Percentiles rank a stretch among this genome's conserved stretches.
Evolutionary conservation across 2,888 invertebrate genomes (phyloP).

Genomic region (Aspidiotus destructor): DNA sequence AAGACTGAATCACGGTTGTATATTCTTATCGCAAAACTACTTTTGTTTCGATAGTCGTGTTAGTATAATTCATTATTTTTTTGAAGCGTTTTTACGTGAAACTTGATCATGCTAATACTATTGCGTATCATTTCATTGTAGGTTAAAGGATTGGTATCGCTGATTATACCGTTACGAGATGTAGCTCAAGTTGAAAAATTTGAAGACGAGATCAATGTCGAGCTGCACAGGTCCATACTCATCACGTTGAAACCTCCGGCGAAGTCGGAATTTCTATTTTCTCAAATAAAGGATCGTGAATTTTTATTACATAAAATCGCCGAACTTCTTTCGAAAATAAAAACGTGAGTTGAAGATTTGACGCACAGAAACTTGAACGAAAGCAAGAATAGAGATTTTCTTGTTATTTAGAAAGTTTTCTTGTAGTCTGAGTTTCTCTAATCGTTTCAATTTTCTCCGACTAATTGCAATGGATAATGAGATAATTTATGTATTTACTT

Average conservation of each 20-base stretch:
- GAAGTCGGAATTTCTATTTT: conserved; percentile 76
- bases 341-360: conserved; percentile 34
- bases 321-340: conserved; percentile 64
- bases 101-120: conserved; percentile 1
- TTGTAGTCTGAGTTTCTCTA: no score
- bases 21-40: conserved; percentile 89
- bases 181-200: conserved; percentile 69
- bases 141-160: conserved; percentile 68
- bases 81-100: conserved; percentile 1
- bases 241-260: conserved; percentile 61
- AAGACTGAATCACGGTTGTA: conserved; percentile 71
- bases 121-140: conserved; percentile 40
- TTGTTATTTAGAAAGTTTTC: no score
- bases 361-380: no score
- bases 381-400: no score
- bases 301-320: conserved; percentile 83
- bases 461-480: no score
- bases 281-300: conserved; percentile 77
- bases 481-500: no score
- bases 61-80: conserved; percentile 41
- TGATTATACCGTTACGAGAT: conserved; percentile 82
- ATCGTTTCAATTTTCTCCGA: no score
- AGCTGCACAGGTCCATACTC: conserved; percentile 60
- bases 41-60: conserved; percentile 94
- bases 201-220: conserved; percentile 54